Evolutionary conservation across 2,113 vertebrate species (phyloP).

Genomic region (Onychostoma macrolepis): DNA sequence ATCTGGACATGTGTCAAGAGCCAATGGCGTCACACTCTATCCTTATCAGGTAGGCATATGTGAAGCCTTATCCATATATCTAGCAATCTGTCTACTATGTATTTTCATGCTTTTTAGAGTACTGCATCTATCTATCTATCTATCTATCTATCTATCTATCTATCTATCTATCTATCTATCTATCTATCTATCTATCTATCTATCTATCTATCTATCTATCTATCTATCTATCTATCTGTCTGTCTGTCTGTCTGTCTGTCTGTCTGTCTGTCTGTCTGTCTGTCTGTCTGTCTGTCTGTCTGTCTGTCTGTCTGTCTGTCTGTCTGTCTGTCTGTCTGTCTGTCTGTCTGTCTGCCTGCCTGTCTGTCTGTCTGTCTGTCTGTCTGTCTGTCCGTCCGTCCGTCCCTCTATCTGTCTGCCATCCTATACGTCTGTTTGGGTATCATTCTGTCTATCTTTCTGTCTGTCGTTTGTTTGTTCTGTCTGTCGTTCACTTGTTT

Average conservation of each 20-base stretch:
- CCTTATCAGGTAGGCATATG: slow-evolving; percentile 89
- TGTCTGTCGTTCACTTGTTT: too few relatives aligned
- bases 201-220: background rate
- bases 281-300: background rate
- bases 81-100: background rate
- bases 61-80: background rate
- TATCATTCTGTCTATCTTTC: background rate
- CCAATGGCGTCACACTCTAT: slow-evolving; percentile 91
- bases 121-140: background rate
- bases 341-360: background rate
- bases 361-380: background rate
- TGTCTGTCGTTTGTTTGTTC: background rate
- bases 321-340: background rate
- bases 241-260: background rate
- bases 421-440: too few relatives aligned
- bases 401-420: background rate
- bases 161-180: background rate
- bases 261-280: background rate
- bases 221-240: background rate
- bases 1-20: slow-evolving; percentile 75
- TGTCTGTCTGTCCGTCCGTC: background rate
- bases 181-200: background rate
- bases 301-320: background rate
- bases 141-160: background rate
- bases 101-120: background rate